Evolutionary conservation across 2,797 vertebrate species (phyloP).

Genomic region (Falco concolor): DNA sequence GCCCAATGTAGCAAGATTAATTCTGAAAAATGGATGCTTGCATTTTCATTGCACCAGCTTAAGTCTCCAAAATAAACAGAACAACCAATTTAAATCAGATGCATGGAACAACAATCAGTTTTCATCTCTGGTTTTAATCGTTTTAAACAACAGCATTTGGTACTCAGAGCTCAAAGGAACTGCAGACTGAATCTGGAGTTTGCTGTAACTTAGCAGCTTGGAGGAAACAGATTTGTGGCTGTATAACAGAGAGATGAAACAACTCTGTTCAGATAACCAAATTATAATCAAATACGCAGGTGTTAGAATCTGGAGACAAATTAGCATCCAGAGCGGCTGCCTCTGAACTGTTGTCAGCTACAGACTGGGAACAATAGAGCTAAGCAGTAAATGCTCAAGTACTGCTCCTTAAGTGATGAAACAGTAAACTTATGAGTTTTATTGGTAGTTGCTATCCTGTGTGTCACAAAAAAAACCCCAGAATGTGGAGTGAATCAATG

Average conservation of each 20-base stretch:
- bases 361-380: neutral
- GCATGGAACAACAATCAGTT: constrained; percentile 14
- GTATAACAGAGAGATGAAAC: constrained; percentile 50
- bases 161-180: constrained; percentile 46
- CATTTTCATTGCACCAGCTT: neutral
- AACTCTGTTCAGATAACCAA: constrained; percentile 23
- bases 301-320: constrained; percentile 24
- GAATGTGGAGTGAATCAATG: neutral
- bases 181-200: constrained; percentile 20
- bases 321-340: constrained; percentile 41
- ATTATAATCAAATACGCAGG: constrained; percentile 28
- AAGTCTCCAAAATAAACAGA: constrained; percentile 49
- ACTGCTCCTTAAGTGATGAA: neutral
- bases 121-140: constrained; percentile 64
- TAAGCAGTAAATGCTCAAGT: neutral
- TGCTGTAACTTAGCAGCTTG: constrained; percentile 15
- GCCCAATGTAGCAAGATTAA: neutral
- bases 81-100: constrained; percentile 64
- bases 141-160: constrained; percentile 6
- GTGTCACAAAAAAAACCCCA: neutral
- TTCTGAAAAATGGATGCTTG: neutral
- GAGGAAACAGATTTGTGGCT: constrained; percentile 41
- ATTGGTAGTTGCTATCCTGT: constrained; percentile 17
- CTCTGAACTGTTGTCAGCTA: constrained; percentile 40
- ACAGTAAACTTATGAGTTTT: constrained; percentile 5